These are phyloP conservation scores for Drosophila mercatorum DNA, from an alignment of 2,888 invertebrate genomes.

Conservation along the genomic window DNA sequence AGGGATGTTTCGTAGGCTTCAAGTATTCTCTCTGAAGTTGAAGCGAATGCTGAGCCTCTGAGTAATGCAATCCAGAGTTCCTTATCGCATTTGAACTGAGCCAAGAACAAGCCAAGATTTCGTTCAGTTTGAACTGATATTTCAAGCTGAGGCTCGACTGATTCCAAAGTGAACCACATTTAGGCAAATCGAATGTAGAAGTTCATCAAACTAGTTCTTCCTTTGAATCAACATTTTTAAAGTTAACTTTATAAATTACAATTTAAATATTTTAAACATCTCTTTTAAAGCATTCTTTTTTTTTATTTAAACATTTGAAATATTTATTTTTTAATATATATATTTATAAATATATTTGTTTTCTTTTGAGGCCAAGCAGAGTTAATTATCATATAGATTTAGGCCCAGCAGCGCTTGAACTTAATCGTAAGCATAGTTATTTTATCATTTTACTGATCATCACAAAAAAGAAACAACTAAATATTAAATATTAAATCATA, in stretches of 20 bases:
- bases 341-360: constrained; percentile 2
- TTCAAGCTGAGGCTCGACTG: too few relatives aligned
- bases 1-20: too few relatives aligned
- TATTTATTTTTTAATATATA: constrained; percentile 2
- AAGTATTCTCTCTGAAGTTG: too few relatives aligned
- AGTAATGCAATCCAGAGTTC: too few relatives aligned
- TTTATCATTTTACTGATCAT: constrained; percentile 36
- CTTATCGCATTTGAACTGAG: too few relatives aligned
- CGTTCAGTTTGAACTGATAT: too few relatives aligned
- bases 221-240: too few relatives aligned
- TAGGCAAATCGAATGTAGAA: neutral
- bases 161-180: too few relatives aligned
- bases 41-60: too few relatives aligned
- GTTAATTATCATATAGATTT: constrained; percentile 39
- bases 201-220: too few relatives aligned
- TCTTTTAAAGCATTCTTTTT: constrained; percentile 55
- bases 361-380: constrained; percentile 37
- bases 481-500: constrained; percentile 22
- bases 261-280: constrained; percentile 8
- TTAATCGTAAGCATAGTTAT: constrained; percentile 27
- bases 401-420: constrained; percentile 19
- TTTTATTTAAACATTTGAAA: constrained; percentile 57
- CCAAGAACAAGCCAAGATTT: too few relatives aligned
- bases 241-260: too few relatives aligned
- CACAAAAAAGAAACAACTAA: constrained; percentile 27